Conservation (phyloP, 2,797 vertebrate species). For the Sebastes oblongus region DNA sequence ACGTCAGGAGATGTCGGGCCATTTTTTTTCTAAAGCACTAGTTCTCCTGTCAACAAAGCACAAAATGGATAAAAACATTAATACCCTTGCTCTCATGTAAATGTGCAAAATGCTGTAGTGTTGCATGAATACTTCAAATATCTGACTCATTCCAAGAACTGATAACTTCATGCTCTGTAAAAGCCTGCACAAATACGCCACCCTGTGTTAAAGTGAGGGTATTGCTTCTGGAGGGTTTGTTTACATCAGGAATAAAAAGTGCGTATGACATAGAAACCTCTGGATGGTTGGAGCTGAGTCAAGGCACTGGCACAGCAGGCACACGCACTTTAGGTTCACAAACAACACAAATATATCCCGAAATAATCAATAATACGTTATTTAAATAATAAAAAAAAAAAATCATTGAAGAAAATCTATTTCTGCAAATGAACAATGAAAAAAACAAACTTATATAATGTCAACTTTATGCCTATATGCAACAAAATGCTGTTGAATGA, state of each 20-base stretch:
- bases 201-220: constrained; percentile 43
- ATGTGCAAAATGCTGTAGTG: neutral
- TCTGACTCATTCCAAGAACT: neutral
- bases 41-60: neutral
- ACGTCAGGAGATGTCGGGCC: neutral
- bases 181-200: constrained; percentile 55
- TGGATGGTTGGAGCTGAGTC: constrained; percentile 66
- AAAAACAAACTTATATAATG: constrained; percentile 35
- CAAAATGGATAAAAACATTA: neutral
- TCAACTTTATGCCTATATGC: neutral
- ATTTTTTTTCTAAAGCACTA: neutral
- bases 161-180: constrained; percentile 1
- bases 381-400: neutral
- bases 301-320: constrained; percentile 33
- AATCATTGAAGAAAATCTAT: neutral
- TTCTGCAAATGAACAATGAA: neutral
- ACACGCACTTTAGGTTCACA: neutral
- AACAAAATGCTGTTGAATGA: neutral
- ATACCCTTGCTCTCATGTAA: neutral
- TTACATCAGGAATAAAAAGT: constrained; percentile 86
- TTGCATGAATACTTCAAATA: constrained; percentile 8
- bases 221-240: constrained; percentile 71
- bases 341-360: neutral
- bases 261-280: constrained; percentile 80
- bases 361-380: neutral